A percentile compares a stretch with the other conserved stretches of the same genome.
phyloP scores from a whole-genome alignment of 2,113 vertebrate species.

The Ceuthmochares aereus region DNA sequence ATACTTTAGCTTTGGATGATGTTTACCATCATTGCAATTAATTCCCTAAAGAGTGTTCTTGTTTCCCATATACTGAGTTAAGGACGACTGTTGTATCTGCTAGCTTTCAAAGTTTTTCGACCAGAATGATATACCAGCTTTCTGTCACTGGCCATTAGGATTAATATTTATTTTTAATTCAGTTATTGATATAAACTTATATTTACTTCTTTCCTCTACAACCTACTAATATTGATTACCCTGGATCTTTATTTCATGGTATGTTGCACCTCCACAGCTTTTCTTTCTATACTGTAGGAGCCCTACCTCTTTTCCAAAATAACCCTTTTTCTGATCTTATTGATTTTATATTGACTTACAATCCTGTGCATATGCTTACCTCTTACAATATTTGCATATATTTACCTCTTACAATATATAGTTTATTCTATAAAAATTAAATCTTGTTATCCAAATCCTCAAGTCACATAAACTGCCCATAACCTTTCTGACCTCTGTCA shows the following conservation, averaged over 20 bases:
- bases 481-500: slow-evolving; percentile 72
- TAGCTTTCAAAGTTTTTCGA: background rate
- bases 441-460: slow-evolving; percentile 50
- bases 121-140: background rate
- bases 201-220: slow-evolving; percentile 19
- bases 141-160: background rate
- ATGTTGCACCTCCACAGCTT: background rate
- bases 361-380: background rate
- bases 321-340: background rate
- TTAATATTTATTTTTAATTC: slow-evolving; percentile 18
- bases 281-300: background rate
- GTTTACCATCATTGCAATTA: background rate
- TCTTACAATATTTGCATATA: background rate
- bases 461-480: slow-evolving; percentile 36
- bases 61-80: background rate
- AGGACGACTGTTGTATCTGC: slow-evolving; percentile 12
- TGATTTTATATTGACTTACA: background rate
- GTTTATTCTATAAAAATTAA: slow-evolving; percentile 48
- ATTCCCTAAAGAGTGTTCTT: background rate
- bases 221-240: background rate
- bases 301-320: background rate
- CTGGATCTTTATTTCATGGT: background rate
- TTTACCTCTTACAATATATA: background rate
- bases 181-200: background rate
- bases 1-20: background rate